Evolutionary conservation across 2,888 invertebrate genomes (phyloP).

Genomic region (Apotomis capreana): DNA sequence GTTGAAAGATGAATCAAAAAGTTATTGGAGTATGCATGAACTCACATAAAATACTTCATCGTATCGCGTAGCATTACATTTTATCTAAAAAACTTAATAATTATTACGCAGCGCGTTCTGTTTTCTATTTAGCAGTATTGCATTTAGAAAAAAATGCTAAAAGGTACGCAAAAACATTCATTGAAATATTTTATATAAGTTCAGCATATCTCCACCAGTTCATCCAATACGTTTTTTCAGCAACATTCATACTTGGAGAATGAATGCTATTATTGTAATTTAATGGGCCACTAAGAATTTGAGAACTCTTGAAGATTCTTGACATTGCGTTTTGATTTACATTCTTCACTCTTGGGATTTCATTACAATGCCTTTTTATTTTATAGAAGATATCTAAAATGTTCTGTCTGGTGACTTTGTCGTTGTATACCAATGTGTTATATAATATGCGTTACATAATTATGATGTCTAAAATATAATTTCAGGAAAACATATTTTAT

Average conservation of each 20-base stretch:
- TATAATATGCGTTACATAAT: no score
- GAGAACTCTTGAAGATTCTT: constrained; percentile 3
- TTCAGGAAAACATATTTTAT: background rate
- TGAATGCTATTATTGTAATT: constrained; percentile 18
- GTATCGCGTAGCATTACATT: no score
- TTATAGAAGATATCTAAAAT: background rate
- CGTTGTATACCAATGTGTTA: no score
- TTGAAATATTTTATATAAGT: background rate
- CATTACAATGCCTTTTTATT: background rate
- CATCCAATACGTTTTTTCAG: constrained; percentile 1
- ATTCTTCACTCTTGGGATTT: background rate
- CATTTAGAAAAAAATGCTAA: no score
- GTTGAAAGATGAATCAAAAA: no score
- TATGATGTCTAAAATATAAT: no score
- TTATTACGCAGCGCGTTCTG: no score
- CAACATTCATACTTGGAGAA: background rate
- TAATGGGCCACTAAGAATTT: constrained; percentile 8
- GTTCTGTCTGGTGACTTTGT: background rate
- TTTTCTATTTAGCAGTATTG: no score
- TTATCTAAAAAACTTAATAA: no score
- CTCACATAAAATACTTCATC: no score
- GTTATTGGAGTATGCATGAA: no score
- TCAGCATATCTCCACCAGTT: background rate
- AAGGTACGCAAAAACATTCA: background rate
- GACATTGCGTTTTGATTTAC: constrained; percentile 7